Base-by-base conservation (phyloP, 2,888 invertebrate genomes). In the Euplexia lucipara region DNA sequence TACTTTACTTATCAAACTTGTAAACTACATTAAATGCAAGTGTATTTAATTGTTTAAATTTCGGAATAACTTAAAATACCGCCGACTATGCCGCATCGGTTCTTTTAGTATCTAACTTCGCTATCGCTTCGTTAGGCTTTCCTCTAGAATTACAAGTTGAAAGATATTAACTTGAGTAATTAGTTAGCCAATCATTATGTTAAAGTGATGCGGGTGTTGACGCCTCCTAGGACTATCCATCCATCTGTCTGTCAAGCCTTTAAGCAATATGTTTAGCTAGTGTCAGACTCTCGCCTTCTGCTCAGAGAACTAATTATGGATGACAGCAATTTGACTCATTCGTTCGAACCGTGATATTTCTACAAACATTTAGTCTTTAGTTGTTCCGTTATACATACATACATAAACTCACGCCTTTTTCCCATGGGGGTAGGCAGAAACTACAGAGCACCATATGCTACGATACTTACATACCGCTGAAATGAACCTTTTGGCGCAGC, bases 141-240 rank as follows among this genome's bases (percentile, higher is more conserved):
- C 22, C 39, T 51, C 52, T 52, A 45, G n/a, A 35, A 70, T 61
- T 30, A 30, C 65, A 26, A 47, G 45, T 20, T 57, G 26, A 61
- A 39, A 34, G 42, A 37, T 52, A 65, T 64, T 72, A 51, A 42
- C 34, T 49, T 8, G 26, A 53, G 48, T 66, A 60, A 77, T 77
- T 62, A 61, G 42, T 52, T 35, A 32, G 18, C 48, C 37, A 53
- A 77, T 74, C 56, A 77, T 74, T 74, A 45, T 18, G 22, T 30
- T 51, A 37, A 52, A 72, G 48, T 60, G 56, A 74, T 56, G 56
- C 44, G 66, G 73, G 59, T 65, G 48, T 47, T 37, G 44, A 53
- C 20, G 54, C 42, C 42, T 51, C n/a, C 20, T 12, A 41, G 48
- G 14, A 35, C n/a, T 42, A 56, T 35, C 48, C 41, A 77, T 72